These are phyloP conservation scores for Netelia melanura DNA, from an alignment of 2,888 invertebrate species.

Conservation along the genomic window DNA sequence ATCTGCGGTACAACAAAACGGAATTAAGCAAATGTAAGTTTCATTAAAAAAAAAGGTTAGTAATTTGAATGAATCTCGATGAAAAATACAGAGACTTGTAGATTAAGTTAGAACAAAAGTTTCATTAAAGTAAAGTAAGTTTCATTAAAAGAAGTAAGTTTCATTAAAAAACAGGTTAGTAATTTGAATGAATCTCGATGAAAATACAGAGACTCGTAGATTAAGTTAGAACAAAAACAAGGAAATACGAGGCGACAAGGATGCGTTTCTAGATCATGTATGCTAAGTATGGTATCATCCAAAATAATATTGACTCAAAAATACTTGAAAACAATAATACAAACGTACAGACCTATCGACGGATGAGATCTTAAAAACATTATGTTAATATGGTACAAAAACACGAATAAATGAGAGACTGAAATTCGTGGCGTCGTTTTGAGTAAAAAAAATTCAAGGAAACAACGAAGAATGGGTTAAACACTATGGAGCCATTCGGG, in stretches of 20 bases:
- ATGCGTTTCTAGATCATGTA: not conserved
- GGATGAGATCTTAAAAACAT: too few relatives aligned
- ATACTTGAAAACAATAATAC: too few relatives aligned
- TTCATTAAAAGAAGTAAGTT: not conserved
- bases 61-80: not conserved
- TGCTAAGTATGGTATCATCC: not conserved
- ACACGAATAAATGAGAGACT: not conserved
- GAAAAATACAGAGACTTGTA: not conserved
- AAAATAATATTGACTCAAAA: too few relatives aligned
- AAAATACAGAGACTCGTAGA: not conserved
- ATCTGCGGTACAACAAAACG: constrained; percentile 29
- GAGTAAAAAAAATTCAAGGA: not conserved
- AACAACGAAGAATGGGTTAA: constrained; percentile 25
- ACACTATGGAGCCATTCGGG: constrained; percentile 7
- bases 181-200: not conserved
- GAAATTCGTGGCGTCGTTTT: not conserved
- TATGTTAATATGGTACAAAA: too few relatives aligned
- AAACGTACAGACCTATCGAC: too few relatives aligned
- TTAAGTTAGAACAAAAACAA: too few relatives aligned
- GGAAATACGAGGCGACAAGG: not conserved
- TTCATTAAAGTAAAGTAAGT: not conserved
- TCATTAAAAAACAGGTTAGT: not conserved
- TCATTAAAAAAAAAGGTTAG: not conserved
- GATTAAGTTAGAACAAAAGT: too few relatives aligned
- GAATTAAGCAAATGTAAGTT: not conserved